These are phyloP conservation scores for Ostrea denselamellosa DNA, from an alignment of 1,140 invertebrate species.

Conservation along the genomic window DNA sequence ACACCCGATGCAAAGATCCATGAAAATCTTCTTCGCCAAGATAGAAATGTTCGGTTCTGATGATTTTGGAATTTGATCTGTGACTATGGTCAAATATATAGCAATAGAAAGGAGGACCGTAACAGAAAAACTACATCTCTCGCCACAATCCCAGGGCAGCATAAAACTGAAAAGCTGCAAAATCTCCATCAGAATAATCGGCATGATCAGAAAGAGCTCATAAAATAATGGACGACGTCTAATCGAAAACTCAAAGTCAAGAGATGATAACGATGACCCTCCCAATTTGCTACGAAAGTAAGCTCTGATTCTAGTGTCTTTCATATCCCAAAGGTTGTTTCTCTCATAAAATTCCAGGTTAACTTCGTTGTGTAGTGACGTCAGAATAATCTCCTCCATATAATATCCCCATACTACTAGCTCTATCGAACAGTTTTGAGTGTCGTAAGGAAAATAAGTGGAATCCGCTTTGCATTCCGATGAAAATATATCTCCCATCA, in stretches of 20 bases:
- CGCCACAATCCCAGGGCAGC: conserved; percentile 17
- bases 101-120: conserved; percentile 40
- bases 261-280: neutral
- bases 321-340: neutral
- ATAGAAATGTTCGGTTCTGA: neutral
- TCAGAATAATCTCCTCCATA: neutral
- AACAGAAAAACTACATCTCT: conserved; percentile 40
- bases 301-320: neutral
- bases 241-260: neutral
- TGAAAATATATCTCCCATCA: neutral
- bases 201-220: conserved; percentile 33
- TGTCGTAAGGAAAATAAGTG: neutral
- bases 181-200: conserved; percentile 32
- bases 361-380: neutral
- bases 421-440: neutral
- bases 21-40: neutral
- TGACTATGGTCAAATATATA: conserved; percentile 34
- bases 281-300: neutral
- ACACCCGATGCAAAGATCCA: conserved; percentile 4
- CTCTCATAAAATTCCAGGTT: neutral
- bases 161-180: conserved; percentile 41
- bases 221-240: conserved; percentile 24
- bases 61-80: conserved; percentile 35
- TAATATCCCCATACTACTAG: neutral
- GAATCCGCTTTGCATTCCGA: conserved; percentile 1